Percentiles rank a stretch among this genome's conserved stretches.
phyloP scores from a whole-genome alignment of 2,888 invertebrate species.

The Nephrotoma flavescens region DNA sequence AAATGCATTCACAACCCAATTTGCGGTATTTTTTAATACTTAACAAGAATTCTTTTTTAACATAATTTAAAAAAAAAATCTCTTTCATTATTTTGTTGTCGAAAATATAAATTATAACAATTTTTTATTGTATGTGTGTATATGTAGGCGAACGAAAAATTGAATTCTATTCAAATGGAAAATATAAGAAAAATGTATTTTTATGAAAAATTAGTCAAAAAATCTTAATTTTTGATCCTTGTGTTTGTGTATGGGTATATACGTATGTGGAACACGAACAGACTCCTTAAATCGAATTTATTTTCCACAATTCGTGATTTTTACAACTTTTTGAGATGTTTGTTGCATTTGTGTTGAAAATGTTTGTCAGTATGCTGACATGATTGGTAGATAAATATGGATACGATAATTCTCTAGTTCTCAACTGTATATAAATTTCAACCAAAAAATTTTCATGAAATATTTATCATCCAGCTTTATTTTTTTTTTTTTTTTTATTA shows the following conservation, averaged over 20 bases:
- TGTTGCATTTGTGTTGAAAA: neutral
- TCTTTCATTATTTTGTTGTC: neutral
- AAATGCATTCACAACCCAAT: neutral
- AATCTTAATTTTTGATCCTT: neutral
- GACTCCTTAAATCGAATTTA: neutral
- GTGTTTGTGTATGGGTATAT: neutral
- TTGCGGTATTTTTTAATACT: neutral
- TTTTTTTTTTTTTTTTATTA: neutral
- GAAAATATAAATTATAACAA: neutral
- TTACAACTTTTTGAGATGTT: neutral
- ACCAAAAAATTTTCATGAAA: neutral
- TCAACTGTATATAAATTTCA: neutral
- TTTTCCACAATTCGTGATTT: neutral
- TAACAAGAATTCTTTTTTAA: neutral
- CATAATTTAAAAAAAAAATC: neutral
- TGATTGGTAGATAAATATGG: neutral
- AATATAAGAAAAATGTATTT: neutral
- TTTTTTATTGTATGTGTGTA: neutral
- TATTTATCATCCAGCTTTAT: neutral
- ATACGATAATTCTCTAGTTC: neutral
- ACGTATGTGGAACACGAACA: neutral
- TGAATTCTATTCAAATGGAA: constrained; percentile 2
- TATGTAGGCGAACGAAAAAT: constrained; percentile 2
- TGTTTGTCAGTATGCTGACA: too few relatives aligned
- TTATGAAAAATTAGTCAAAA: neutral